Evolutionary conservation across 2,888 invertebrate genomes (phyloP), one percentile per base, ranked within the genome.

Genomic region (Notocelia uddmanniana): DNA sequence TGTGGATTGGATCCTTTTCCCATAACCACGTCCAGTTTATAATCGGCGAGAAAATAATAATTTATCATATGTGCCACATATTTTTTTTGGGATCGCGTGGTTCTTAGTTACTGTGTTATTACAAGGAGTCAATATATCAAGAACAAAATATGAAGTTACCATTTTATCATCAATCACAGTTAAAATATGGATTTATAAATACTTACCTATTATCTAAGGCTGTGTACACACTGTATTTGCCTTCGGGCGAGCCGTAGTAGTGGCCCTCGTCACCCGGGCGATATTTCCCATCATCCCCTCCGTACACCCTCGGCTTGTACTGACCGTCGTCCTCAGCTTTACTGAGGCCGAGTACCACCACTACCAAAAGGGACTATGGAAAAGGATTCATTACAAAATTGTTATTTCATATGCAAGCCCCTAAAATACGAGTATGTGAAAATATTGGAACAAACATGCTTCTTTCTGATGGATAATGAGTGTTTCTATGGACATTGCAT

Each of bases 241-340:
- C 31, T 41, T 74, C 73, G 9, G 71, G 69, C 41, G 82, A 79
- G 66, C 57, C 83, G 76, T 79, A 77, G 76, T 89, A 90, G 19
- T 80, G 80, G 10, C 88, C 88, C 62, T 88, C 83, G 21, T 80
- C 73, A n/a, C 74, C 78, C 11, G 81, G 82, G 9, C 77, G 81
- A 77, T 92, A 92, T 68, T 80, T 80, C 1, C 91, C 91, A 55
- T 89, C 88, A 58, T 89, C 83, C 1, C 83, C 81, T 8, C 85
- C 85, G 64, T 90, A 85, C 21, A 78, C 57, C 45, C 84, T 85
- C 55, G 94, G 91, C 5, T 85, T 90, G 80, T 95, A 95, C 62
- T 89, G 87, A 0, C 95, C 95, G 73, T 93, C 89, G 41, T 92
- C 86, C 59, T 86, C 84, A 79, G 91, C 89, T 23, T 62, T 67